Base-by-base conservation (phyloP, 2,797 vertebrate genomes). In the Acipenser oxyrinchus region DNA sequence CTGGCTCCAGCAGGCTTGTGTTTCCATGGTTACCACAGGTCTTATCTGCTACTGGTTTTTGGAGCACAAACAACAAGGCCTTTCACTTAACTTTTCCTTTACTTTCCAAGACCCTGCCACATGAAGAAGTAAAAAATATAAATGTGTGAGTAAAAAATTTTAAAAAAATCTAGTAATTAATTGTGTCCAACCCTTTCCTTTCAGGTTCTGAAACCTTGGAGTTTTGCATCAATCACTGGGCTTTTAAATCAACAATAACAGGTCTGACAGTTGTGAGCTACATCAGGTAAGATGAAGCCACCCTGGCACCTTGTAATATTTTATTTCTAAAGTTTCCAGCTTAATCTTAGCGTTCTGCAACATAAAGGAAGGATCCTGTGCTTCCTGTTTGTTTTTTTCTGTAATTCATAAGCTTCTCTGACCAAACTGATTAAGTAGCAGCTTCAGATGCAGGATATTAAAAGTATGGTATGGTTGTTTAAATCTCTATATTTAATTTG, bases 11-110 rank as follows among this genome's bases (percentile, higher is more conserved):
- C 82, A 80, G 87, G 86, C 90, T 88, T 73, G 72, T 69, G 91
- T 94, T 92, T 92, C 94, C 90, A 92, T 84, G 70, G 93, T 84
- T 92, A 95, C 92, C 82, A 81, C 79, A 80, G 87, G 85, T 83
- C 93, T 96, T 95, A 95, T 96, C 94, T 92, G 87, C 92, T 90
- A 85, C 89, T 82, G 87, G 84, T 82, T 82, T 87, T 89, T 92
- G 91, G 88, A 88, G 87, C 75, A 72, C 73, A 84, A 87, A 95
- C 93, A 95, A 91, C 88, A 84, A 86, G 84, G 71, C 77, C 93
- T 94, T 96, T 96, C 86, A 95, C 83, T 87, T 85, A 79, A 86
- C 74, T 81, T 78, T 82, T 72, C 79, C 81, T 82, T 76, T 80
- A 73, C 81, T 88, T 86, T 77, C 83, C 81, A 82, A 79, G 79